Conservation (phyloP, 2,797 vertebrate species). For the Siniperca scherzeri region DNA sequence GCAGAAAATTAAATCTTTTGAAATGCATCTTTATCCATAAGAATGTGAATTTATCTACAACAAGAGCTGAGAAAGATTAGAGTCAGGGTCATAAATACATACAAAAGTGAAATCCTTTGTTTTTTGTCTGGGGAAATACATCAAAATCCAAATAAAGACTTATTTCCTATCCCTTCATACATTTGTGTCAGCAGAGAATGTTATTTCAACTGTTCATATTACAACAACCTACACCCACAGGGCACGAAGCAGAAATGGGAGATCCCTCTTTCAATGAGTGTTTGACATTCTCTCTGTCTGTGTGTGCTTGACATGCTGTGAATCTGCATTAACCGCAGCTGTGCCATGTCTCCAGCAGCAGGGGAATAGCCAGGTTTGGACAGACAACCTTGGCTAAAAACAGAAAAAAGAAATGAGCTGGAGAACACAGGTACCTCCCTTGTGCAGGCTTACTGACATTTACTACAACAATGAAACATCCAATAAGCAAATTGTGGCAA, state of each 20-base stretch:
- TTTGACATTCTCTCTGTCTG: conserved; percentile 44
- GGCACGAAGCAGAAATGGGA: conserved; percentile 30
- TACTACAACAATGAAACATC: conserved; percentile 59
- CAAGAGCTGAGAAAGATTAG: neutral
- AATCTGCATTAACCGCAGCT: conserved; percentile 32
- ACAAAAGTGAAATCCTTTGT: neutral
- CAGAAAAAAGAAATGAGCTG: conserved; percentile 35
- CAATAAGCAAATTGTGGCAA: conserved; percentile 34
- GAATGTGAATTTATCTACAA: neutral
- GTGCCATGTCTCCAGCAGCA: conserved; percentile 28
- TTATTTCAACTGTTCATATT: neutral
- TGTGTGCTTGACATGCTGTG: conserved; percentile 50
- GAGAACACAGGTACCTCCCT: conserved; percentile 28
- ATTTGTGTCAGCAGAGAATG: neutral
- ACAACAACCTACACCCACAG: conserved; percentile 16
- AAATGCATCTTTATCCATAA: neutral
- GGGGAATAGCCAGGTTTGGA: conserved; percentile 20
- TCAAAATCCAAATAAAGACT: conserved; percentile 2
- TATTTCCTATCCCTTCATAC: neutral
- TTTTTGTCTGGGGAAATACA: neutral
- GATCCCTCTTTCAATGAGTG: conserved; percentile 34
- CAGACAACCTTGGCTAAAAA: conserved; percentile 1
- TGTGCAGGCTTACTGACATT: conserved; percentile 49
- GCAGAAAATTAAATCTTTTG: neutral
- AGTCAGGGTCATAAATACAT: neutral